Evolutionary conservation across 2,113 vertebrate species (phyloP), one percentile per base, ranked within the genome.

Genomic region (Caloenas nicobarica): DNA sequence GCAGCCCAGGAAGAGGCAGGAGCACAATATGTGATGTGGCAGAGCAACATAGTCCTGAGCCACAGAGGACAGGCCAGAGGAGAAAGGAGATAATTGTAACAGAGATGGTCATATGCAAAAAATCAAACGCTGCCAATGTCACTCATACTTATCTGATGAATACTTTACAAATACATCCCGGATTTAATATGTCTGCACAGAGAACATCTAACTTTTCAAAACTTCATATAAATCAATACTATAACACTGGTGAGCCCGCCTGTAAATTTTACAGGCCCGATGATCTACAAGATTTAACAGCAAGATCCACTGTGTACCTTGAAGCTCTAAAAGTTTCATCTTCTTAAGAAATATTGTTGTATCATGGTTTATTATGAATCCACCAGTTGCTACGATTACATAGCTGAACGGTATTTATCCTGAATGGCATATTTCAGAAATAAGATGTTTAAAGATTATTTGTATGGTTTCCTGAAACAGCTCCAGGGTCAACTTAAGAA

Each of bases 401-500:
- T 5, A 85, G 65, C 69, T 69, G 53, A 91, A 79, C 33, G 72
- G 25, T 56, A 68, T 66, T 93, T 84, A 82, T 70, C 54, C 65
- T 81, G 66, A 81, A 66, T 19, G 26, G 80, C 58, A 16, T 36
- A 88, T 81, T 89, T 86, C 81, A 92, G 68, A 94, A 90, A 64
- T 70, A 86, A 92, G 73, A 82, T 74, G 66, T 78, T 92, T 78
- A 79, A 91, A 91, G 68, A 78, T 58, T 21, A 79, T 66, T 28
- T 56, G 29, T 36, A 60, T 16, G 56, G 24, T 90, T 86, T 88
- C 86, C 50, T 79, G 50, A 88, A 88, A 76, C 42, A 91, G 80
- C 80, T 86, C 48, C 72, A 76, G 73, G 65, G 77, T 93, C 83
- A 96, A 69, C 48, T 81, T 68, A 51, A 90, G 85, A 95, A 93